phyloP scores from a whole-genome alignment of 2,888 invertebrate species.

The Polia nebulosa region DNA sequence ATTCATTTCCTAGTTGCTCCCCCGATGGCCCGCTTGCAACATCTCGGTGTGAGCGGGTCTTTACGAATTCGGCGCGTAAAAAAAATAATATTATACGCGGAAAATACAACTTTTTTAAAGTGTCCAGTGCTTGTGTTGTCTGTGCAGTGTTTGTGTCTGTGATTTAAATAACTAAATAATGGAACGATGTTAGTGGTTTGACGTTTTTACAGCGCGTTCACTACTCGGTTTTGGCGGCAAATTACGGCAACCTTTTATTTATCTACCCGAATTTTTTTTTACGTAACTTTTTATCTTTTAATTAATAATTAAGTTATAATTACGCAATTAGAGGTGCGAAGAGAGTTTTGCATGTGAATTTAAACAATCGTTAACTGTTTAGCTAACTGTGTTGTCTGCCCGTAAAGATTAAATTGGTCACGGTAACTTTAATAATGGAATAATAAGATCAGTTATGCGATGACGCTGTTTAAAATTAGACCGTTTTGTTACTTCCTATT shows the following conservation, averaged over 20 bases:
- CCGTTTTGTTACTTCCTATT: slow-evolving; percentile 59
- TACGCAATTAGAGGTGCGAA: slow-evolving; percentile 69
- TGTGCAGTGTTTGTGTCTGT: slow-evolving; percentile 68
- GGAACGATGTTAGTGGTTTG: slow-evolving; percentile 79
- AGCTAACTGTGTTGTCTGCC: slow-evolving; percentile 66
- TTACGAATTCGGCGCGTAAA: slow-evolving; percentile 85
- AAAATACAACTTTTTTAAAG: slow-evolving; percentile 52
- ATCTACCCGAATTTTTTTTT: slow-evolving; percentile 53
- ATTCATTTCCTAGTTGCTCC: slow-evolving; percentile 90
- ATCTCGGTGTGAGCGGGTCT: slow-evolving; percentile 88
- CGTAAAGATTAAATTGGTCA: slow-evolving; percentile 62
- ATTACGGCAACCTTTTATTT: slow-evolving; percentile 38
- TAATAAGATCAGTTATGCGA: slow-evolving; percentile 59
- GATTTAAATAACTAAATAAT: slow-evolving; percentile 61
- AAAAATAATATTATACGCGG: slow-evolving; percentile 72
- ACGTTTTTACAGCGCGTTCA: slow-evolving; percentile 63
- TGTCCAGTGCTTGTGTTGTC: slow-evolving; percentile 65
- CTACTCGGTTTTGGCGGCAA: slow-evolving; percentile 71
- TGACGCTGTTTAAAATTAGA: slow-evolving; percentile 52
- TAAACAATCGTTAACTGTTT: slow-evolving; percentile 68
- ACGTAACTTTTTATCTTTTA: slow-evolving; percentile 53
- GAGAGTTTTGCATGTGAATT: slow-evolving; percentile 70
- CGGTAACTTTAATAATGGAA: slow-evolving; percentile 62
- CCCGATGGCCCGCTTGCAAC: slow-evolving; percentile 89
- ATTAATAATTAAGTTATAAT: slow-evolving; percentile 68